Base-by-base conservation (phyloP, 1,140 invertebrate genomes). In the Pararge aegeria region DNA sequence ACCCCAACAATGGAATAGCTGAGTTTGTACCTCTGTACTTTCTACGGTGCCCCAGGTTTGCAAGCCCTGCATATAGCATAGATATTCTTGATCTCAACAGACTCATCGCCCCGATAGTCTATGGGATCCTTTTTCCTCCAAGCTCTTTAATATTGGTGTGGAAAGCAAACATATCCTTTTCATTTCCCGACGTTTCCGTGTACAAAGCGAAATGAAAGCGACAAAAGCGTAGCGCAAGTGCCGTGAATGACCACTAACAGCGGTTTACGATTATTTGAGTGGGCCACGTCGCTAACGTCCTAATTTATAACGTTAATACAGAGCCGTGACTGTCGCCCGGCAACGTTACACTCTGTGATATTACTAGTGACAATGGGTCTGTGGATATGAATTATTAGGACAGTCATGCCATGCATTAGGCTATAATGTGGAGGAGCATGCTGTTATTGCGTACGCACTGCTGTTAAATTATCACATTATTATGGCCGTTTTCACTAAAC, bases 271-370 rank as follows among this genome's bases (percentile, higher is more conserved):
- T 87, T 87, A 87, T 84, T 84, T 79, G 78, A 83, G 81, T 87
- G 80, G 77, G 68, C 69, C 67, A 65, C 67, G 68, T 68, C 77
- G 61, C 61, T 83, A 83, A 87, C 81, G 77, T 87, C 81, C 81
- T 87, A 82, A 87, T 87, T 87, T 87, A 87, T 84, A 87, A 83
- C 81, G 75, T 82, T 87, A 84, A 87, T 87, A 84, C 80, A 64
- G 66, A 59, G 34, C 72, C 75, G 7, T 81, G 77, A 80, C 76
- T 72, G 78, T 72, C 61, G 61, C 24, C 60, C 56, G 52, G 62
- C 61, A 40, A 62, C 55, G 50, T 65, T 69, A 66, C 58, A 49
- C 53, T 61, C 57, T 56, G 48, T 52, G 58, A 68, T 72, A 72
- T 72, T 72, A 71, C 62, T 55, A 56, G 55, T 61, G 57, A 61